Evolutionary conservation across 2,113 vertebrate genomes (phyloP).

Genomic region (Nothoprocta perdicaria): DNA sequence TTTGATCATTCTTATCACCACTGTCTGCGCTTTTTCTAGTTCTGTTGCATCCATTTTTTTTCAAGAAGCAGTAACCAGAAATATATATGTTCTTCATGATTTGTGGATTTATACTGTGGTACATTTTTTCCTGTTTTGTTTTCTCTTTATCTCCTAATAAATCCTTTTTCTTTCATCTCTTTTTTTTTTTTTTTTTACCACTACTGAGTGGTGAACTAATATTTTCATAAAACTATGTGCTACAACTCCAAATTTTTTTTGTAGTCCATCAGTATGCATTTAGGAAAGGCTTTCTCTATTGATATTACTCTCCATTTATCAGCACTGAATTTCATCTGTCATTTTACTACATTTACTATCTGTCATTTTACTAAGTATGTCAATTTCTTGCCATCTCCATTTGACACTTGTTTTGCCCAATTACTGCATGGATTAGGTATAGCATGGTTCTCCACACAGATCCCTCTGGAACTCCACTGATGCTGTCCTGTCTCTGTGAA

Average conservation of each 20-base stretch:
- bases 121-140: not conserved
- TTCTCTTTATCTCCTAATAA: not conserved
- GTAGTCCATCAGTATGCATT: not conserved
- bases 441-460: not conserved
- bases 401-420: not conserved
- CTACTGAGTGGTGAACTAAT: not conserved
- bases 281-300: not conserved
- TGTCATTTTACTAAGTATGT: not conserved
- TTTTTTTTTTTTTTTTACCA: not conserved
- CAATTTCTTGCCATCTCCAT: not conserved
- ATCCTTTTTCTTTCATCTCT: not conserved
- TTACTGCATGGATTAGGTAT: not conserved
- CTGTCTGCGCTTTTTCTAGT: not conserved
- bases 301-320: not conserved
- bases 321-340: not conserved
- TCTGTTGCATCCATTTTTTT: not conserved
- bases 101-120: not conserved
- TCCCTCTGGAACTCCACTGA: not conserved
- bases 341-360: not conserved
- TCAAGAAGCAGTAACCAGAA: not conserved
- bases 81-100: not conserved
- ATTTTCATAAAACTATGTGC: not conserved
- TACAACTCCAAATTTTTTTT: not conserved
- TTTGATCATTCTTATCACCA: slow-evolving; percentile 15
- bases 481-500: not conserved